Base-by-base conservation (phyloP, 2,113 vertebrate species). In the Gulo gulo region DNA sequence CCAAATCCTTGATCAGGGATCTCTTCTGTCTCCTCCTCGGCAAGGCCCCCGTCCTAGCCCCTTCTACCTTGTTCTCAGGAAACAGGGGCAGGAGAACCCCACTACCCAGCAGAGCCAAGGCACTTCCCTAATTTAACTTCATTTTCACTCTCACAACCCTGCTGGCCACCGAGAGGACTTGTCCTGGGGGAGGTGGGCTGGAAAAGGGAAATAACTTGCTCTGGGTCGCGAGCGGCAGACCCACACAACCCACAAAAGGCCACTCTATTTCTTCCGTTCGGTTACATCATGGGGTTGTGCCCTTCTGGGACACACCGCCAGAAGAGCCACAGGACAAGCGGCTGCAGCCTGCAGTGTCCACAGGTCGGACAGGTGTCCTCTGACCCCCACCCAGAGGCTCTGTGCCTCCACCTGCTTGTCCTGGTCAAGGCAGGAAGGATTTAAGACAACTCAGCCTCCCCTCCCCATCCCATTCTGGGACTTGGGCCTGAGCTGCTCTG, bases 61-160 rank as follows among this genome's bases (percentile, higher is more conserved):
- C 59, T 34, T 34, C 63, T 3, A 24, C 61, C 80, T 55, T 14
- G 11, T 29, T 76, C 67, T 74, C 8, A 76, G 90, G 84, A 84
- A 74, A 16, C 15, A 31, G 36, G 12, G 6, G 59, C 7, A 8
- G 1, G 36, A 12, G 21, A 50, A 4, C 16, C 3, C 31, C 0
- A 42, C 16, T 55, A 2, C 0, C n/a, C 1, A 18, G 59, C 4
- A 16, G 47, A 0, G 16, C 15, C 23, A 13, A 42, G 71, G 34
- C 20, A 7, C 42, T 42, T 12, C 9, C 26, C 36, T 23, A 5
- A 61, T 5, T 29, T 11, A 42, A 50, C 36, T 11, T 63, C 24
- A 23, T 10, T 36, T 24, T 52, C 34, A 47, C 18, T 59, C 67
- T 63, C 42, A 69, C 16, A 39, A 12, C 42, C 16, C 45, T 3